Conservation (phyloP, 2,888 invertebrate species). For the Tubulanus polymorphus region DNA sequence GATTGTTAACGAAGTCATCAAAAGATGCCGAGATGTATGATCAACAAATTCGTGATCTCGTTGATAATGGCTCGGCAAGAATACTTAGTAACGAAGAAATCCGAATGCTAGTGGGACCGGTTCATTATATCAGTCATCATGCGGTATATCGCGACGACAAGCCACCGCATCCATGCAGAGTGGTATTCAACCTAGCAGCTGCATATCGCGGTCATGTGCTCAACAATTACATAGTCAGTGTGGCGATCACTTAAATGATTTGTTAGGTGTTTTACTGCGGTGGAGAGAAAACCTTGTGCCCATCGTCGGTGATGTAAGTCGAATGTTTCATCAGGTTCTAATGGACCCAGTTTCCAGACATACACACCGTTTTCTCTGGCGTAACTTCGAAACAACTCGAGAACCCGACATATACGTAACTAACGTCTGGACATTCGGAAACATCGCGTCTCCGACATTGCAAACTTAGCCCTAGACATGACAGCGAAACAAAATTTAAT, state of each 20-base stretch:
- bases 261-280: conserved; percentile 5
- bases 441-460: conserved; percentile 13
- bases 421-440: conserved; percentile 5
- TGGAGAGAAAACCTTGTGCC: conserved; percentile 5
- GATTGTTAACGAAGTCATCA: too few species aligned
- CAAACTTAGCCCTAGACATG: conserved; percentile 9
- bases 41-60: too few species aligned
- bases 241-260: conserved; percentile 8
- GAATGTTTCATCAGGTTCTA: conserved; percentile 4
- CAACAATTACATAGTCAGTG: conserved; percentile 10
- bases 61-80: too few species aligned
- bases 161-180: conserved; percentile 8
- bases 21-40: too few species aligned
- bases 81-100: too few species aligned
- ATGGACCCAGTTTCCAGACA: background rate
- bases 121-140: conserved; percentile 6
- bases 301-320: conserved; percentile 9
- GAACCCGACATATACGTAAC: conserved; percentile 5
- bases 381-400: conserved; percentile 3
- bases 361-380: conserved; percentile 9
- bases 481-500: conserved; percentile 5
- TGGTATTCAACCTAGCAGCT: conserved; percentile 10
- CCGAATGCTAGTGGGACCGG: too few species aligned
- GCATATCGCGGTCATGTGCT: background rate
- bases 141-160: conserved; percentile 7